phyloP scores from a whole-genome alignment of 2,888 invertebrate genomes.

The Tipula unca region DNA sequence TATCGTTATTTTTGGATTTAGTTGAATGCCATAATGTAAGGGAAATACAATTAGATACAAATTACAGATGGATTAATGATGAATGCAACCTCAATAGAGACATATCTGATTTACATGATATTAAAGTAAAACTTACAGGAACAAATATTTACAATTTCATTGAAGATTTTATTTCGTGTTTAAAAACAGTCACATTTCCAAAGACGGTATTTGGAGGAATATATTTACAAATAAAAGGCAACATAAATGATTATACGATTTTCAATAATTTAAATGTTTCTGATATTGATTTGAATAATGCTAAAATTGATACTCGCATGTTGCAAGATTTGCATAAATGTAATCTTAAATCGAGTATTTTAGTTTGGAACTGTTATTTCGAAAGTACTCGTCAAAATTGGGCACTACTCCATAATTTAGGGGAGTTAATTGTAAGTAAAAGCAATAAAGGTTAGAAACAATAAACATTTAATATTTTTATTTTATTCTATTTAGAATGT shows the following conservation, averaged over 20 bases:
- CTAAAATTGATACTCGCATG: too few species aligned
- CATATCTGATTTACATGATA: too few species aligned
- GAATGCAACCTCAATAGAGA: not conserved
- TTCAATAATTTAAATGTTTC: not conserved
- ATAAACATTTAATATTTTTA: not conserved
- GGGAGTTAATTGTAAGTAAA: not conserved
- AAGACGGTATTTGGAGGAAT: not conserved
- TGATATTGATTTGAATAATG: too few species aligned
- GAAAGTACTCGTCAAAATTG: not conserved
- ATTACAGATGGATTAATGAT: not conserved
- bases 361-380: not conserved
- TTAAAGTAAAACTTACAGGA: not conserved
- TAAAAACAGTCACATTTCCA: not conserved
- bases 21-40: not conserved
- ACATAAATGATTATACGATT: not conserved
- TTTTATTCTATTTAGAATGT: not conserved
- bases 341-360: too few species aligned
- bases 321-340: too few species aligned
- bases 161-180: not conserved
- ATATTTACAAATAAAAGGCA: not conserved
- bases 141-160: not conserved
- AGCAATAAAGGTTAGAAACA: too few species aligned
- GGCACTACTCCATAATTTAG: not conserved
- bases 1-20: not conserved
- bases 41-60: not conserved